Evolutionary conservation across 2,888 invertebrate genomes (phyloP).

Genomic region (Brachyptera putata): DNA sequence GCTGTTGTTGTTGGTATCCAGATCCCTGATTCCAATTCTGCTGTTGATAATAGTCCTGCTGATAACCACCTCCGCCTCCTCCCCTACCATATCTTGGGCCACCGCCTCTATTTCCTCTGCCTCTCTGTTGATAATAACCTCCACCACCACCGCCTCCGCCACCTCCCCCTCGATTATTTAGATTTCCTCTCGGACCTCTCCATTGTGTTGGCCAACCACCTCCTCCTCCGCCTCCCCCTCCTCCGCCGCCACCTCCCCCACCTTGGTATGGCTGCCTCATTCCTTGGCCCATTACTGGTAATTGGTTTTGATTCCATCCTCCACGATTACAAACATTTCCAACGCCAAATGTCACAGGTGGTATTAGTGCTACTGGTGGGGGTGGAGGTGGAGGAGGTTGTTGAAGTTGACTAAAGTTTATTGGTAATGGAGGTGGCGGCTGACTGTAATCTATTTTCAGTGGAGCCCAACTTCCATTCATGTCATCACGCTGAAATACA

Average conservation of each 20-base stretch:
- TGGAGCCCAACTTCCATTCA: conserved; percentile 1
- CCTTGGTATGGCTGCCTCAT: background rate
- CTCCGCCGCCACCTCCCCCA: too few species aligned
- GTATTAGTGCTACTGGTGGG: too few species aligned
- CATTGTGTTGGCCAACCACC: background rate
- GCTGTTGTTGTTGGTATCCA: background rate
- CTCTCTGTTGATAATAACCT: background rate
- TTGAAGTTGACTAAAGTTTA: conserved; percentile 11
- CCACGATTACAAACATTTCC: too few species aligned
- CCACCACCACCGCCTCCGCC: background rate
- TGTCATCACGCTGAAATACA: conserved; percentile 11
- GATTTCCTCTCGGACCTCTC: conserved; percentile 3
- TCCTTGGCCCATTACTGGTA: conserved; percentile 3
- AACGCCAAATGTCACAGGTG: too few species aligned
- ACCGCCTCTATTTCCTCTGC: background rate
- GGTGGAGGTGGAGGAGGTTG: conserved; percentile 3
- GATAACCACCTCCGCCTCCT: background rate
- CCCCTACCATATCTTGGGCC: conserved; percentile 2
- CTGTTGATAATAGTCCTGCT: background rate
- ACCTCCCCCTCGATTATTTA: too few species aligned
- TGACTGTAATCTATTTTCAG: conserved; percentile 3
- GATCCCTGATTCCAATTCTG: background rate
- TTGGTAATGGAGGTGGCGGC: conserved; percentile 3
- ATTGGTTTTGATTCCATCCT: conserved; percentile 3
- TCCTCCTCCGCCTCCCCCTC: too few species aligned